A percentile compares a stretch with the other conserved stretches of the same genome.
Conservation (phyloP, 2,888 invertebrate species). For the Dicyrtomina minuta region DNA sequence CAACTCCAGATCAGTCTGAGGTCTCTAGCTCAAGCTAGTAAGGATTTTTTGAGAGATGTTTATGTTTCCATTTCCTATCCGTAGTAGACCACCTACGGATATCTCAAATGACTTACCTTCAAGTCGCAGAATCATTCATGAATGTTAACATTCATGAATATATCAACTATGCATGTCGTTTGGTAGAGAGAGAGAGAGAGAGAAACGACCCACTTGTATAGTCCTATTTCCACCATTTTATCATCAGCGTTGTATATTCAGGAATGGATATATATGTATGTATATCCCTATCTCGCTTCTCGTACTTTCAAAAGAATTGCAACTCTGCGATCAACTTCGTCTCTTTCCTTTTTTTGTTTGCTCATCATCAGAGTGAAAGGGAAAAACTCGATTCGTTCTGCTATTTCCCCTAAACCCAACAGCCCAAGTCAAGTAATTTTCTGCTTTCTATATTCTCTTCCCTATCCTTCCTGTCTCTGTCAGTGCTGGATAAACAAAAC, state of each 20-base stretch:
- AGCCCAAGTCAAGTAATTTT: not conserved
- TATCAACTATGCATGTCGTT: not conserved
- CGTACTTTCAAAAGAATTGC: too few species aligned
- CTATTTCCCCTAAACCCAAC: not conserved
- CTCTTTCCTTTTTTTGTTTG: not conserved
- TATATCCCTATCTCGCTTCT: too few species aligned
- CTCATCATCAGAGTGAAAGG: not conserved
- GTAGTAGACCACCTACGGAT: too few species aligned
- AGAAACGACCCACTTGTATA: not conserved
- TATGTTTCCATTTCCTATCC: too few species aligned
- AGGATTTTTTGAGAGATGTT: slow-evolving; percentile 56
- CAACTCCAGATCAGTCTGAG: not conserved
- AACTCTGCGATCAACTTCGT: too few species aligned
- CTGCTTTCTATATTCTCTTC: not conserved
- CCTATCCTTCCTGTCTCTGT: not conserved
- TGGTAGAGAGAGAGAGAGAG: not conserved
- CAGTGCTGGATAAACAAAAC: too few species aligned
- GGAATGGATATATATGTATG: too few species aligned
- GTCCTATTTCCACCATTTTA: too few species aligned
- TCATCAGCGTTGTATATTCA: too few species aligned
- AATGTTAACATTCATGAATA: not conserved
- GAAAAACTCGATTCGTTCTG: slow-evolving; percentile 9
- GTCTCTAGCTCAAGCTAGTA: not conserved
- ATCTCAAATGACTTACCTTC: slow-evolving; percentile 7
- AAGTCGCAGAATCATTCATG: slow-evolving; percentile 1